A percentile compares a stretch with the other conserved stretches of the same genome.
Evolutionary conservation across 2,113 vertebrate genomes (phyloP).

Genomic region (Polypterus bichir): DNA sequence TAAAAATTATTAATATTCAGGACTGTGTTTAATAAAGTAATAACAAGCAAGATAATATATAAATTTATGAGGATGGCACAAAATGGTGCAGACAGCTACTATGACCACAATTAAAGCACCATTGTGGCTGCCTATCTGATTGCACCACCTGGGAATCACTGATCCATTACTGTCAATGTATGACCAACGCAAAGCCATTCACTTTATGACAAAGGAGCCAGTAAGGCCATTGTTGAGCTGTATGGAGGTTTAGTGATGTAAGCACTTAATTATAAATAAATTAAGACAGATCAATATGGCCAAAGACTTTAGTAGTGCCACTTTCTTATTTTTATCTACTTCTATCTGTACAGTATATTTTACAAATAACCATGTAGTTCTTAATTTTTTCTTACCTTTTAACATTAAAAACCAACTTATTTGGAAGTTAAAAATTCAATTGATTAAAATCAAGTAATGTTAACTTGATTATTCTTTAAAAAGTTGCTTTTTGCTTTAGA

Average conservation of each 20-base stretch:
- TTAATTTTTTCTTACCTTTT: too few species aligned
- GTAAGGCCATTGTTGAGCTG: neutral
- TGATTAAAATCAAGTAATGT: too few species aligned
- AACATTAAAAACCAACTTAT: too few species aligned
- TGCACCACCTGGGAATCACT: conserved; percentile 11
- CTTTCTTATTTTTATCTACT: too few species aligned
- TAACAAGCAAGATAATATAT: too few species aligned
- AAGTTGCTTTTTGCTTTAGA: too few species aligned
- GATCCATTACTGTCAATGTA: conserved; percentile 1
- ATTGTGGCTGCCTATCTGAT: conserved; percentile 7
- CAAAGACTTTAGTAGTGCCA: too few species aligned
- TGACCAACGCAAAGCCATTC: conserved; percentile 4
- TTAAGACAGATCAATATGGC: neutral
- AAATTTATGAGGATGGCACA: conserved; percentile 27
- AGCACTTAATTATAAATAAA: conserved; percentile 6
- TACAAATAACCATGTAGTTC: too few species aligned
- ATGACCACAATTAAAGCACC: conserved; percentile 15
- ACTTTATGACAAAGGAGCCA: neutral
- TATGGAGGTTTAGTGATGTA: neutral
- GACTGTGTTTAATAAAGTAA: neutral
- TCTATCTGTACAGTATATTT: too few species aligned
- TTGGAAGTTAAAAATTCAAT: too few species aligned
- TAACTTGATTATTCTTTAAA: too few species aligned
- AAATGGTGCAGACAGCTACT: conserved; percentile 23
- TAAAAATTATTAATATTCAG: neutral